These are phyloP conservation scores for Drosophila bipectinata DNA, from an alignment of 1,140 invertebrate species.

Conservation along the genomic window DNA sequence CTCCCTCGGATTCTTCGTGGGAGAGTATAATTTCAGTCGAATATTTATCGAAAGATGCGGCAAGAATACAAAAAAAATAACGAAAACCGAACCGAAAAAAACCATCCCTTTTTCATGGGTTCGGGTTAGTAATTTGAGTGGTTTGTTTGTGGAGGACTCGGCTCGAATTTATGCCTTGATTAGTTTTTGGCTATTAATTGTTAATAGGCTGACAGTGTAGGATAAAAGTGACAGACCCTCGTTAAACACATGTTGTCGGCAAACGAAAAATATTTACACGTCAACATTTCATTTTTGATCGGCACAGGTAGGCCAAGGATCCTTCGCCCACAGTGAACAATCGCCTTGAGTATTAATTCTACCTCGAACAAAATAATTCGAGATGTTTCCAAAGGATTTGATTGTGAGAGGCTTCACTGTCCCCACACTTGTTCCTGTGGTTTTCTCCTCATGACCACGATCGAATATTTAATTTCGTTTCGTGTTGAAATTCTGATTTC, in stretches of 20 bases:
- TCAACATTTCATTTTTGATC: constrained; percentile 44
- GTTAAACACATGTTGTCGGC: constrained; percentile 75
- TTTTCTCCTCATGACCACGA: not conserved
- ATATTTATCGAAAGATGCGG: constrained; percentile 56
- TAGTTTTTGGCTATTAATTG: constrained; percentile 64
- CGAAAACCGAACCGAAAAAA: constrained; percentile 8
- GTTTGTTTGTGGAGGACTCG: constrained; percentile 52
- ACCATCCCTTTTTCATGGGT: constrained; percentile 36
- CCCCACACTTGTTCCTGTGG: constrained; percentile 20
- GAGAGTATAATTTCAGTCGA: constrained; percentile 62
- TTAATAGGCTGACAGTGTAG: constrained; percentile 61
- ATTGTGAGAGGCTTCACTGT: constrained; percentile 12
- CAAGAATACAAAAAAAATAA: constrained; percentile 41
- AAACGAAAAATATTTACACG: constrained; percentile 50
- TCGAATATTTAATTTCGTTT: constrained; percentile 18
- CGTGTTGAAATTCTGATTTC: constrained; percentile 43
- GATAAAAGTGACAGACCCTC: constrained; percentile 66
- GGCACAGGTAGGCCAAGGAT: constrained; percentile 27
- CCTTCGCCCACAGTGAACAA: constrained; percentile 18
- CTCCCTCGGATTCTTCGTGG: constrained; percentile 53
- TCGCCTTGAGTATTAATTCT: not conserved
- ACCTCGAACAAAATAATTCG: too few relatives aligned
- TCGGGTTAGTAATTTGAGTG: constrained; percentile 47
- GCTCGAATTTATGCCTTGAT: constrained; percentile 61
- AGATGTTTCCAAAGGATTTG: not conserved